Conservation (phyloP, 2,113 vertebrate species). For the Lonchura striata region DNA sequence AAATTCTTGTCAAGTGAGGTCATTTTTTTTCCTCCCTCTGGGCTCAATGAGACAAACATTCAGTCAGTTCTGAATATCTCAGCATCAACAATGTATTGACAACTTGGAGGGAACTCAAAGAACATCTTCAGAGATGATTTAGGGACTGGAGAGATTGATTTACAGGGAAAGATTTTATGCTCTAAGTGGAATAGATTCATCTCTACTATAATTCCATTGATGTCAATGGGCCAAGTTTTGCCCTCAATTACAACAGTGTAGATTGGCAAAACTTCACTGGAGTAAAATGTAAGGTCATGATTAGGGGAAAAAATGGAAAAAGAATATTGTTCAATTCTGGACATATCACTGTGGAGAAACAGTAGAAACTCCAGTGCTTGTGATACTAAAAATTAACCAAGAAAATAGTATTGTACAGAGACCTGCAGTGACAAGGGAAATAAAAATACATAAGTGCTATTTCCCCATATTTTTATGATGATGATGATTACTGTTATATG, state of each 20-base stretch:
- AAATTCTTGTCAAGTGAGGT: slow-evolving; percentile 56
- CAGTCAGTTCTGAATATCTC: slow-evolving; percentile 68
- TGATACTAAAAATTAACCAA: slow-evolving; percentile 27
- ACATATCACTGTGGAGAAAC: not conserved
- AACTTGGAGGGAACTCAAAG: slow-evolving; percentile 71
- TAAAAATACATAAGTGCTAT: slow-evolving; percentile 21
- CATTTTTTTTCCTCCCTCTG: slow-evolving; percentile 37
- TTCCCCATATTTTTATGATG: slow-evolving; percentile 33
- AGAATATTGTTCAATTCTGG: not conserved
- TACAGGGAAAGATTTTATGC: slow-evolving; percentile 70
- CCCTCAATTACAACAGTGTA: slow-evolving; percentile 8
- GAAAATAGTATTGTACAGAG: not conserved
- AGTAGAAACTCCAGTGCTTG: not conserved
- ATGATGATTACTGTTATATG: slow-evolving; percentile 11
- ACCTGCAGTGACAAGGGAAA: slow-evolving; percentile 43
- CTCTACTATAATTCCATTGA: slow-evolving; percentile 32
- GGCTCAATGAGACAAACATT: slow-evolving; percentile 57
- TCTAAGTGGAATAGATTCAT: slow-evolving; percentile 51
- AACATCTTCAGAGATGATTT: slow-evolving; percentile 66
- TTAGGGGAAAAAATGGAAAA: not conserved
- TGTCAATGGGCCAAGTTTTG: slow-evolving; percentile 48
- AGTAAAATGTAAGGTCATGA: not conserved
- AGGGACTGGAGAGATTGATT: slow-evolving; percentile 68
- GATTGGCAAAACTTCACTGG: not conserved
- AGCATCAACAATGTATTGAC: slow-evolving; percentile 67